A percentile compares a stretch with the other conserved stretches of the same genome.
These are phyloP conservation scores for Polymixis flavicincta DNA, from an alignment of 2,888 invertebrate species.

Conservation along the genomic window DNA sequence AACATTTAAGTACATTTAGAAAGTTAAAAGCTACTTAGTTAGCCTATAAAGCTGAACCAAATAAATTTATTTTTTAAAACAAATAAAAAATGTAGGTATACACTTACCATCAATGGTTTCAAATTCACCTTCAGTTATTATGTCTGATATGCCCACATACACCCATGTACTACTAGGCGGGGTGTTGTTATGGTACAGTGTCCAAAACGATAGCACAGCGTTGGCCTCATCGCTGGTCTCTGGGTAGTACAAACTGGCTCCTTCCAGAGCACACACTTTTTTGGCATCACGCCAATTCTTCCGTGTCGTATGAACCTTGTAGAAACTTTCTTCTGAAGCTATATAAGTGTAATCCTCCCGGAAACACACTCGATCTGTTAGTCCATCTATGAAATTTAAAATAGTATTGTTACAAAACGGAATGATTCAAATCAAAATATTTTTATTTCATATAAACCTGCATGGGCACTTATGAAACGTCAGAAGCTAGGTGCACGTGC, in stretches of 20 bases:
- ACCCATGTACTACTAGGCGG: background rate
- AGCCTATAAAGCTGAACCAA: background rate
- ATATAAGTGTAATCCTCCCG: conserved; percentile 12
- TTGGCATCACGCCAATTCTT: conserved; percentile 17
- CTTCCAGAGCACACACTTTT: conserved; percentile 13
- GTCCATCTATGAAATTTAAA: conserved; percentile 6
- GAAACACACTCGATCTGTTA: background rate
- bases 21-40: background rate
- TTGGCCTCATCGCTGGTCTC: conserved; percentile 1
- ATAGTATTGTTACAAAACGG: background rate
- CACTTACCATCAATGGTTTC: conserved; percentile 74
- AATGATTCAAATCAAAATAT: no score
- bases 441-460: no score
- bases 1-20: background rate
- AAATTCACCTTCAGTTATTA: conserved; percentile 75
- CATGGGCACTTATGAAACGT: no score
- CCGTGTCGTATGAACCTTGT: background rate
- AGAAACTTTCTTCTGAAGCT: background rate
- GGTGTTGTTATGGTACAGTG: background rate
- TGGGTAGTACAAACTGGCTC: conserved; percentile 23
- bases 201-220: conserved; percentile 13
- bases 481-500: no score
- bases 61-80: no score
- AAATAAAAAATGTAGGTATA: no score
- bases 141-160: conserved; percentile 27